phyloP scores from a whole-genome alignment of 2,797 vertebrate genomes.

The Danio aesculapii region DNA sequence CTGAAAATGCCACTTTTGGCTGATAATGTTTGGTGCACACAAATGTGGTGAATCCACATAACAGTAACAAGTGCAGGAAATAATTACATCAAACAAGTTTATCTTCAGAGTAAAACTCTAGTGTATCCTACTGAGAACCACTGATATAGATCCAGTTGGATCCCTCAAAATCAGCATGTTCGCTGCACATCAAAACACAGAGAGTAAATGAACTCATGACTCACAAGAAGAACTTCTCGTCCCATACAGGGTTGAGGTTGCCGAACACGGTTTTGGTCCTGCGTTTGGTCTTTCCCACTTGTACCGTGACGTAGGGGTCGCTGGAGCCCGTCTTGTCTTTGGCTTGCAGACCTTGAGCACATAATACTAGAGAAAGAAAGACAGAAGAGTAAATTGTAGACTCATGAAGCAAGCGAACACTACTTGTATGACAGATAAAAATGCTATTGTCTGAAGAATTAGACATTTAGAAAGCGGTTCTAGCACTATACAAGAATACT shows the following conservation, averaged over 20 bases:
- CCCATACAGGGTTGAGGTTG: slow-evolving; percentile 97
- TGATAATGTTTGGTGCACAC: no score
- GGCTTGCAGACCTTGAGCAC: slow-evolving; percentile 96
- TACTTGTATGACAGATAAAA: slow-evolving; percentile 1
- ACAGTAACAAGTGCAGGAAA: no score
- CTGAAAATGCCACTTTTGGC: no score
- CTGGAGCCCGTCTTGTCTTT: slow-evolving; percentile 99
- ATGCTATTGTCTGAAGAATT: background rate
- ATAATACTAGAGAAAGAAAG: slow-evolving; percentile 84
- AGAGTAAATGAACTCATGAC: slow-evolving; percentile 66
- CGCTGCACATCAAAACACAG: background rate
- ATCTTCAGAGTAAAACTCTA: background rate
- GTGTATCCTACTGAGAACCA: background rate
- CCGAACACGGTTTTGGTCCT: slow-evolving; percentile 98
- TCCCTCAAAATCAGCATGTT: background rate
- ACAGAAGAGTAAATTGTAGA: slow-evolving; percentile 18
- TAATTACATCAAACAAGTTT: no score
- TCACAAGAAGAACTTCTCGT: slow-evolving; percentile 98
- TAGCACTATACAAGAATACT: background rate
- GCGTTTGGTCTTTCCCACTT: slow-evolving; percentile 96
- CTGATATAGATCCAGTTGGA: background rate
- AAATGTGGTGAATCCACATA: no score
- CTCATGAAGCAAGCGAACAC: background rate
- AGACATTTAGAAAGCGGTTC: background rate
- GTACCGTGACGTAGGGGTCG: slow-evolving; percentile 97